A percentile compares a stretch with the other conserved stretches of the same genome.
Conservation (phyloP, 2,797 vertebrate genomes). For the Falco naumanni region DNA sequence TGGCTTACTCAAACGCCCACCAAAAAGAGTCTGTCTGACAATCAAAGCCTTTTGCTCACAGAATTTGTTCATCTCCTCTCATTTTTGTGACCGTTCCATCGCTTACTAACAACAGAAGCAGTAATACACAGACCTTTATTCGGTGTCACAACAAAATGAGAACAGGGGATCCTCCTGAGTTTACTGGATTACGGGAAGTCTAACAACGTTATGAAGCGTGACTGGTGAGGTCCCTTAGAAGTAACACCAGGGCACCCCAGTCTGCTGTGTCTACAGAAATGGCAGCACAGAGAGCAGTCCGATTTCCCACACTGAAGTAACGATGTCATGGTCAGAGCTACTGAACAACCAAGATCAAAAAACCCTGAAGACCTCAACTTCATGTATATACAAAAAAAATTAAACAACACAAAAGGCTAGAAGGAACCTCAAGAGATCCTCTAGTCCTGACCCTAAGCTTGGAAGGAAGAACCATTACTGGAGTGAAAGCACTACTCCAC, state of each 20-base stretch:
- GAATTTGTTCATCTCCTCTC: background rate
- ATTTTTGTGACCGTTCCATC: background rate
- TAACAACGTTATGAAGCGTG: background rate
- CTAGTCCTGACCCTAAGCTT: background rate
- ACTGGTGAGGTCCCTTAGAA: background rate
- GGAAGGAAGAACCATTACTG: background rate
- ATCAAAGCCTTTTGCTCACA: background rate
- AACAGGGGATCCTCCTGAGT: background rate
- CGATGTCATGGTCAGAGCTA: background rate
- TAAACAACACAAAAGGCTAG: background rate
- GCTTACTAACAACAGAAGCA: background rate
- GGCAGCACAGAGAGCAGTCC: background rate
- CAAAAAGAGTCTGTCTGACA: background rate
- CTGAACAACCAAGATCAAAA: background rate
- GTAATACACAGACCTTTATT: background rate
- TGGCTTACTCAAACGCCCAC: background rate
- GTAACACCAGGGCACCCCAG: background rate
- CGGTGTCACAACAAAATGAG: background rate
- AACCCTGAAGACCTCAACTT: background rate
- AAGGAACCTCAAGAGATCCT: background rate
- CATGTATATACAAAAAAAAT: background rate
- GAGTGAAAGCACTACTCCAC: background rate
- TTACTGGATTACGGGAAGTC: background rate
- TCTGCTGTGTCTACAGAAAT: background rate
- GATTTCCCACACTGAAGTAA: background rate